A percentile compares a stretch with the other conserved stretches of the same genome.
These are phyloP conservation scores for Nematopogon swammerdamellus DNA, from an alignment of 2,888 invertebrate species.

Conservation along the genomic window DNA sequence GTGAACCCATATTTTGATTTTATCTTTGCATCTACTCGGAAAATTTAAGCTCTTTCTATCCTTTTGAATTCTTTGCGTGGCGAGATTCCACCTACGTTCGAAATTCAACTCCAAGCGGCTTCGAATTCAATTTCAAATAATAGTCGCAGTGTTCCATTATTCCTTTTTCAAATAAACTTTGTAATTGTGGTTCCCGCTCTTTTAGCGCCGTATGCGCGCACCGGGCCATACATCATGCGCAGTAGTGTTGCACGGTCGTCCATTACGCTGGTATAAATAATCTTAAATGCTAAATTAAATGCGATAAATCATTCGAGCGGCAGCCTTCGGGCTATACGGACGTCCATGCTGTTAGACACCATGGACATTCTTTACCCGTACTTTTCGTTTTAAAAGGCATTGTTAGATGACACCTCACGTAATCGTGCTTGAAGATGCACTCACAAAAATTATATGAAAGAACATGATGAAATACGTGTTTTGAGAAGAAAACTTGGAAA, in stretches of 20 bases:
- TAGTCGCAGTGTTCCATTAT: not conserved
- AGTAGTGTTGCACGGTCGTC: not conserved
- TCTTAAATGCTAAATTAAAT: not conserved
- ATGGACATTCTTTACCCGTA: not conserved
- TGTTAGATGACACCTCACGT: too few relatives aligned
- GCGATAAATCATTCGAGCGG: not conserved
- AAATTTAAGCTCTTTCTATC: too few relatives aligned
- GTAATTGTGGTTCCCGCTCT: not conserved
- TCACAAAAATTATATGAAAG: too few relatives aligned
- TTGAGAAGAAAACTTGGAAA: too few relatives aligned
- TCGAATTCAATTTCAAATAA: not conserved
- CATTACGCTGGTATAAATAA: not conserved
- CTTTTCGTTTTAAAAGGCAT: not conserved
- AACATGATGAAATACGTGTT: too few relatives aligned
- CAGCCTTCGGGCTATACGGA: not conserved
- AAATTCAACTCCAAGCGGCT: too few relatives aligned
- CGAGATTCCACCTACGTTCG: too few relatives aligned
- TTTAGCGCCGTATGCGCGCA: not conserved
- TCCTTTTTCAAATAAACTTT: not conserved
- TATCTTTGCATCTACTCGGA: too few relatives aligned
- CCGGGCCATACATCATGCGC: not conserved
- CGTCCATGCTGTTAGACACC: not conserved
- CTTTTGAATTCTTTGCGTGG: too few relatives aligned
- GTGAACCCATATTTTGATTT: too few relatives aligned
- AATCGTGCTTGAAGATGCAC: too few relatives aligned